A percentile compares a stretch with the other conserved stretches of the same genome.
Evolutionary conservation across 2,888 invertebrate species (phyloP).

Genomic region (Lasioglossum lativentre): DNA sequence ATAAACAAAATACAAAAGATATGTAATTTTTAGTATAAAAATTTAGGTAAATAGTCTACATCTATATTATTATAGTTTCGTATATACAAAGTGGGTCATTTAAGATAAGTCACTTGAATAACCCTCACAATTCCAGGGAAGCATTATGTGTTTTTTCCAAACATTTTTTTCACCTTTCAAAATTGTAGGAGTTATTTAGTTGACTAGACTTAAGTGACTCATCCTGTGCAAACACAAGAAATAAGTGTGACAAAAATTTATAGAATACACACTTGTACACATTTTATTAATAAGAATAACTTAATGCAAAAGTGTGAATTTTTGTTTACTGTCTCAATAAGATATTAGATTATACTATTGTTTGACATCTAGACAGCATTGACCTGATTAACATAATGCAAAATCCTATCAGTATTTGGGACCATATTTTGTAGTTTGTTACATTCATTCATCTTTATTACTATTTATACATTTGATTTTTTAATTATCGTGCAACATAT

Average conservation of each 20-base stretch:
- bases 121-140: neutral
- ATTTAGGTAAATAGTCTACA: neutral
- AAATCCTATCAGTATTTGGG: neutral
- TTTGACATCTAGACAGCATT: neutral
- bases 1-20: slow-evolving; percentile 10
- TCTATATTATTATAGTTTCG: neutral
- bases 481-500: neutral
- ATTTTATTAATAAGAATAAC: neutral
- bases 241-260: neutral
- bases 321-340: neutral
- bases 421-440: neutral
- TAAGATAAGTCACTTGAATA: neutral
- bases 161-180: neutral
- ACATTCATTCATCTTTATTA: neutral
- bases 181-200: neutral
- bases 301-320: neutral
- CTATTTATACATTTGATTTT: neutral
- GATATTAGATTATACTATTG: neutral
- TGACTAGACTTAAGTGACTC: neutral
- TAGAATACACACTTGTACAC: neutral
- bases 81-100: neutral
- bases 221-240: neutral
- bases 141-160: neutral
- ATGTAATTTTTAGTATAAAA: slow-evolving; percentile 14
- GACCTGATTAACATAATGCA: neutral